phyloP scores from a whole-genome alignment of 2,888 invertebrate species.

The Andrena fulva region DNA sequence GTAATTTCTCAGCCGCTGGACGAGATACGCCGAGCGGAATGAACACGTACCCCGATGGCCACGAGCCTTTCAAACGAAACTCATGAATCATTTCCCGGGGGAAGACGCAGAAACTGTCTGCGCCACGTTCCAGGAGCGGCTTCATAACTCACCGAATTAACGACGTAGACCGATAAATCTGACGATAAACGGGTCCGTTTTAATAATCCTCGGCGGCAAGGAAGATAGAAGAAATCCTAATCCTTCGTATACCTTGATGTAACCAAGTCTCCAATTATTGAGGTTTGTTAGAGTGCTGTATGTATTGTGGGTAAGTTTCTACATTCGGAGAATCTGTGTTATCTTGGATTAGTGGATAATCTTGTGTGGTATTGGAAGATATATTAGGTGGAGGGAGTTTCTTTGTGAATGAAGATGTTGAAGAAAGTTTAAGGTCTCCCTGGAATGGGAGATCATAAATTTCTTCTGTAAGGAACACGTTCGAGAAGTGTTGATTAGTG shows the following conservation, averaged over 20 bases:
- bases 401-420: constrained; percentile 13
- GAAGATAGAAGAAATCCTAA: constrained; percentile 26
- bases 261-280: constrained; percentile 39
- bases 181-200: constrained; percentile 56
- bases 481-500: neutral
- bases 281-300: constrained; percentile 25
- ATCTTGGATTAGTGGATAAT: neutral
- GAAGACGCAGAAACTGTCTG: constrained; percentile 9
- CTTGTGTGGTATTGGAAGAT: neutral
- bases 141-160: constrained; percentile 68
- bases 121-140: constrained; percentile 35
- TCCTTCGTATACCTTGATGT: constrained; percentile 21
- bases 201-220: constrained; percentile 38
- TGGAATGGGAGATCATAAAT: constrained; percentile 5
- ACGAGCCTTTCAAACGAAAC: constrained; percentile 21
- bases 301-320: neutral
- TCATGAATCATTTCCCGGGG: constrained; percentile 59
- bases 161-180: constrained; percentile 67
- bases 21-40: constrained; percentile 17
- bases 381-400: neutral
- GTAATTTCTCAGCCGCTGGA: constrained; percentile 11
- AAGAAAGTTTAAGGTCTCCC: neutral
- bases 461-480: neutral
- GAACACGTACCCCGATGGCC: constrained; percentile 9
- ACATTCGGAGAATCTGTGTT: neutral